These are phyloP conservation scores for Polietes domitor DNA, from an alignment of 2,888 invertebrate species.

Conservation along the genomic window DNA sequence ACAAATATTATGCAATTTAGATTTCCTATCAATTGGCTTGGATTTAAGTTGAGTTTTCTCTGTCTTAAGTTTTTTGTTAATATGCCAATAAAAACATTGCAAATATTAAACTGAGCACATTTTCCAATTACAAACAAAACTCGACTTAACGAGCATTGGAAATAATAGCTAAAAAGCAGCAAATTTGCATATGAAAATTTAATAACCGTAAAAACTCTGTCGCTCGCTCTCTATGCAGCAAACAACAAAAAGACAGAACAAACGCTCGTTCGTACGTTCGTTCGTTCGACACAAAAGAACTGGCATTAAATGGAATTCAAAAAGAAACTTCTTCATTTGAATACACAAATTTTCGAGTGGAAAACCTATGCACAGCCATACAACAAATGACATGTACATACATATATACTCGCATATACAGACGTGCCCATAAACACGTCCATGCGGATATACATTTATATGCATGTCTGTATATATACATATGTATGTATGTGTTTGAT, in stretches of 20 bases:
- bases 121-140: conserved; percentile 27
- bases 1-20: too few relatives aligned
- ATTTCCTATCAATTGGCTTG: too few relatives aligned
- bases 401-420: background rate
- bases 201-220: conserved; percentile 55
- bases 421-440: background rate
- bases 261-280: conserved; percentile 2
- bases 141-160: conserved; percentile 4
- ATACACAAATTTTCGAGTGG: background rate
- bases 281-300: conserved; percentile 11
- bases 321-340: conserved; percentile 12
- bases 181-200: conserved; percentile 65
- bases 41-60: too few relatives aligned
- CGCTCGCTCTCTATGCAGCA: too few relatives aligned
- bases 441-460: background rate
- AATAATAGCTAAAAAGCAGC: conserved; percentile 25
- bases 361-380: background rate
- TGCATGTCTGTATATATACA: background rate
- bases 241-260: background rate
- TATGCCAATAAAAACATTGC: background rate
- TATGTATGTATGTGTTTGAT: too few relatives aligned
- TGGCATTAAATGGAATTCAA: background rate
- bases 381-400: background rate
- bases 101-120: background rate
- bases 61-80: too few relatives aligned